phyloP scores from a whole-genome alignment of 92 coral and sea anemone genomes.

The Palythoa heliodiscus region DNA sequence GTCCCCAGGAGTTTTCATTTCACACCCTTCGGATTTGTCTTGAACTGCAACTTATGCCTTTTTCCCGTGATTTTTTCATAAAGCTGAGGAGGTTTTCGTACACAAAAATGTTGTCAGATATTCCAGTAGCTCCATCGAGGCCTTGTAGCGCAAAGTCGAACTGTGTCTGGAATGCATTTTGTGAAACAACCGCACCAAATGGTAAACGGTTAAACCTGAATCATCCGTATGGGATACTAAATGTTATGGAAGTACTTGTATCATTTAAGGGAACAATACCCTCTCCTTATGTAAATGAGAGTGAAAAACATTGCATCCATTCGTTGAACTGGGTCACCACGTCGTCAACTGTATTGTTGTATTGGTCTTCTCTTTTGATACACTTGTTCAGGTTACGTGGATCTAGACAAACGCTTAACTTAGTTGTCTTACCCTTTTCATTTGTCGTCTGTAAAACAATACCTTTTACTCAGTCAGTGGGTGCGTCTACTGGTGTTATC shows the following conservation, averaged over 20 bases:
- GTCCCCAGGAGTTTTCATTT: not conserved
- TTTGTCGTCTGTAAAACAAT: not conserved
- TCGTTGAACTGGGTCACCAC: slow-evolving; percentile 13
- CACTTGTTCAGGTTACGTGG: slow-evolving; percentile 52
- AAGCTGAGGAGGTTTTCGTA: slow-evolving; percentile 45
- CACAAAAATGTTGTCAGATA: slow-evolving; percentile 57
- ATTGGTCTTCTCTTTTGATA: slow-evolving; percentile 37
- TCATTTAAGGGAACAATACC: slow-evolving; percentile 39
- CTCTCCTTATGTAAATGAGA: not conserved
- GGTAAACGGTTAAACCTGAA: slow-evolving; percentile 51
- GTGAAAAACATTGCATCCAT: too few species aligned
- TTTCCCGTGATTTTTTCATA: slow-evolving; percentile 39
- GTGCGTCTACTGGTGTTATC: too few species aligned
- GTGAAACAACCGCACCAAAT: slow-evolving; percentile 61
- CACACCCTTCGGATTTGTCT: slow-evolving; percentile 41
- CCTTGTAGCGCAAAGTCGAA: slow-evolving; percentile 52
- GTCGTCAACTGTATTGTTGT: slow-evolving; percentile 24
- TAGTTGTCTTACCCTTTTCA: slow-evolving; percentile 43
- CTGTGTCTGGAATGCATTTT: slow-evolving; percentile 64
- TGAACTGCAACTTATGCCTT: slow-evolving; percentile 41
- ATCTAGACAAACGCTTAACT: slow-evolving; percentile 38
- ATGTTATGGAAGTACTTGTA: slow-evolving; percentile 53
- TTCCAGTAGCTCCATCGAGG: slow-evolving; percentile 57
- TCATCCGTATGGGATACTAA: slow-evolving; percentile 16
- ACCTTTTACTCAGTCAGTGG: too few species aligned